Conservation (phyloP, 2,797 vertebrate genomes). For the Euphonia xanthogaster region DNA sequence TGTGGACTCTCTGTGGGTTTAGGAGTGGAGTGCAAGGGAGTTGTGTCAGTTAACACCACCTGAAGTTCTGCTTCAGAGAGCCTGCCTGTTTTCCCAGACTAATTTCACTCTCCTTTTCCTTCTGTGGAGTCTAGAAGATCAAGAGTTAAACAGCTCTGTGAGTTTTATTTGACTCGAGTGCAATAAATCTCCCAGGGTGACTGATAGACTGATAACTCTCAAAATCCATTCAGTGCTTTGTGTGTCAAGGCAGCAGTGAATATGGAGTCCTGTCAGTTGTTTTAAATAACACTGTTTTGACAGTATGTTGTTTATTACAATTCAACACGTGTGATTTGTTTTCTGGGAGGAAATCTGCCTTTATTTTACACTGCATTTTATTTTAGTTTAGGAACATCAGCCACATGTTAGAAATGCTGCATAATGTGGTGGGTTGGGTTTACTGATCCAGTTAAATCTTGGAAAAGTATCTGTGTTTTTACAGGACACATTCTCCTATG, state of each 20-base stretch:
- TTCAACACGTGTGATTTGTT: conserved; percentile 21
- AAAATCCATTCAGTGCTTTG: conserved; percentile 1
- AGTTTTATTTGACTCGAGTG: conserved; percentile 40
- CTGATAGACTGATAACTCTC: conserved; percentile 60
- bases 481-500: background rate
- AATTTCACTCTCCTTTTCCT: conserved; percentile 34
- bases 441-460: conserved; percentile 3
- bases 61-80: conserved; percentile 14
- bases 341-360: conserved; percentile 38
- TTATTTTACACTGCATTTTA: background rate
- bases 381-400: background rate
- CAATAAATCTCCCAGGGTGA: conserved; percentile 57
- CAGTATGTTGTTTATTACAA: conserved; percentile 29
- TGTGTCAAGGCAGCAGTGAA: conserved; percentile 13
- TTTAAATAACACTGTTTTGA: conserved; percentile 44
- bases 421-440: background rate
- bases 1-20: background rate
- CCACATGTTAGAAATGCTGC: conserved; percentile 8
- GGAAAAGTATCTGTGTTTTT: conserved; percentile 28
- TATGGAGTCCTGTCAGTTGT: background rate
- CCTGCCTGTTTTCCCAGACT: conserved; percentile 12
- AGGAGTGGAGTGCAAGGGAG: background rate
- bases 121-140: background rate
- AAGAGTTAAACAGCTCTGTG: conserved; percentile 51
- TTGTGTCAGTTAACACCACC: background rate